phyloP scores from a whole-genome alignment of 1,140 invertebrate species.

The Sinonovacula constricta region DNA sequence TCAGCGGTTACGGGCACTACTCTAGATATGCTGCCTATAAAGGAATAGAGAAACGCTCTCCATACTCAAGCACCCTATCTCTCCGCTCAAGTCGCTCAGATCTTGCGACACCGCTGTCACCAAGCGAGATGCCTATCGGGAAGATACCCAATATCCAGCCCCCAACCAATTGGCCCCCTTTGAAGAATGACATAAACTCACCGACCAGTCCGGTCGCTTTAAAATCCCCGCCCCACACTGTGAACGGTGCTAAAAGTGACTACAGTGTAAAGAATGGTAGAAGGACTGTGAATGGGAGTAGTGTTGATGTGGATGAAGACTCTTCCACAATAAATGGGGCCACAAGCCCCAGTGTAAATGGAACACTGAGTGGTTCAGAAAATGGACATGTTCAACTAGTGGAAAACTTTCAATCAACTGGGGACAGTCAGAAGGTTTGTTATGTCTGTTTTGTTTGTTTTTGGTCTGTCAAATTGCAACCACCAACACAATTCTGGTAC shows the following conservation, averaged over 20 bases:
- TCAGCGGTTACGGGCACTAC: constrained; percentile 51
- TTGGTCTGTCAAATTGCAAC: no score
- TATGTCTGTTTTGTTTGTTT: no score
- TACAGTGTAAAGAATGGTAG: not conserved
- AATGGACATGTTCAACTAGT: constrained; percentile 45
- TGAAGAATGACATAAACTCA: constrained; percentile 37
- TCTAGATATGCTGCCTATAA: constrained; percentile 44
- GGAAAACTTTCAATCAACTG: constrained; percentile 32
- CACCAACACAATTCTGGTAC: no score
- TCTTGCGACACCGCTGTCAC: constrained; percentile 40
- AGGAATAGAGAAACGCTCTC: constrained; percentile 50
- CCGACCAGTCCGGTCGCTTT: constrained; percentile 3
- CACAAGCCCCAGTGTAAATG: constrained; percentile 13
- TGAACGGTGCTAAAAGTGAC: not conserved
- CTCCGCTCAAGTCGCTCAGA: constrained; percentile 45
- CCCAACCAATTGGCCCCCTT: constrained; percentile 42
- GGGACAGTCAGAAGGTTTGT: constrained; percentile 37
- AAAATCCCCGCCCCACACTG: not conserved
- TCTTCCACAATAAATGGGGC: constrained; percentile 20
- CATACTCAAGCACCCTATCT: constrained; percentile 51
- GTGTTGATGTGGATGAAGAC: not conserved
- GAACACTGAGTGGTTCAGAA: constrained; percentile 21
- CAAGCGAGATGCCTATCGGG: constrained; percentile 49
- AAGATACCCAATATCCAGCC: constrained; percentile 42
- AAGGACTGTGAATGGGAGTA: constrained; percentile 7